phyloP scores from a whole-genome alignment of 2,113 vertebrate genomes.

The Lipotes vexillifer region DNA sequence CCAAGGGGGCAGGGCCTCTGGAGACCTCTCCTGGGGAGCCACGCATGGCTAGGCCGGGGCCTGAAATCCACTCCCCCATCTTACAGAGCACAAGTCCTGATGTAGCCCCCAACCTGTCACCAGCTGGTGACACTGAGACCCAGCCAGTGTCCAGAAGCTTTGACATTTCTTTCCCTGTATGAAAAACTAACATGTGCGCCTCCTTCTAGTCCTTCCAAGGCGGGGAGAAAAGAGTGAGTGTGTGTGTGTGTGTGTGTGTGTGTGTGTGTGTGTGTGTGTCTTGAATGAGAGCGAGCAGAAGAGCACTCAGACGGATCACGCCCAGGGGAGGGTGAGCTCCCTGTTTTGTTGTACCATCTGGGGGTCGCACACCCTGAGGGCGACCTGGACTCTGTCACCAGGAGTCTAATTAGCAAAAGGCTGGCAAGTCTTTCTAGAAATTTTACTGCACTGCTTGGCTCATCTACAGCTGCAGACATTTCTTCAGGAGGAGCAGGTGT shows the following conservation, averaged over 20 bases:
- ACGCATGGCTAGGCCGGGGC: background rate
- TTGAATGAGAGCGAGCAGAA: background rate
- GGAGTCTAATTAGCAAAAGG: background rate
- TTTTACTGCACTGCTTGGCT: background rate
- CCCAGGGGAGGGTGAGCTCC: background rate
- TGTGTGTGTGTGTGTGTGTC: too few relatives aligned
- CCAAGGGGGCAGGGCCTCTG: background rate
- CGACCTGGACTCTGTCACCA: background rate
- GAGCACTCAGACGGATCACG: background rate
- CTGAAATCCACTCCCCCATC: background rate
- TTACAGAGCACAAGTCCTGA: background rate
- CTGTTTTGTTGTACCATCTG: background rate
- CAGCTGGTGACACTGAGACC: background rate
- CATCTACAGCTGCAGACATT: constrained; percentile 5
- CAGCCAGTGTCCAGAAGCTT: background rate
- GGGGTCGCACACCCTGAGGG: background rate
- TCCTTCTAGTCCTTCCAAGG: background rate
- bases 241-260: background rate
- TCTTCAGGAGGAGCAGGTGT: constrained; percentile 20
- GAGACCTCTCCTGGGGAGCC: background rate
- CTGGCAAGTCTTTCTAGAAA: constrained; percentile 42
- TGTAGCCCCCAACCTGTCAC: background rate
- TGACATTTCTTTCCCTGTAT: background rate
- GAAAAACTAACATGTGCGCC: background rate
- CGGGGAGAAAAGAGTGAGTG: background rate